A percentile compares a stretch with the other conserved stretches of the same genome.
phyloP scores from a whole-genome alignment of 2,797 vertebrate genomes.

The Etheostoma perlongum region DNA sequence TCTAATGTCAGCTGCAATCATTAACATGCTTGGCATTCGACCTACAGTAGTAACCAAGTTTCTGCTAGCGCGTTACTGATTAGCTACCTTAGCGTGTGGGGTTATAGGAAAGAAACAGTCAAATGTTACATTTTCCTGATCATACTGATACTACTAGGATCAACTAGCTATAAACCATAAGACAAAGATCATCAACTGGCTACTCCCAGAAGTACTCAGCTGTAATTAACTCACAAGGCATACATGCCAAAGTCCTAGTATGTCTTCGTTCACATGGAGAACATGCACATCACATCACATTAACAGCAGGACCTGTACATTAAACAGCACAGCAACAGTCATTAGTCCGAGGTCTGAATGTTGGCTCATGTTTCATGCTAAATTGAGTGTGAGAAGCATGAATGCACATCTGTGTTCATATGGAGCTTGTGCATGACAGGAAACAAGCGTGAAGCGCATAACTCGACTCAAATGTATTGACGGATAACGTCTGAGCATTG shows the following conservation, averaged over 20 bases:
- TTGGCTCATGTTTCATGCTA: conserved; percentile 51
- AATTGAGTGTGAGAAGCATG: conserved; percentile 57
- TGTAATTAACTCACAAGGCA: conserved; percentile 44
- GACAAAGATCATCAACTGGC: neutral
- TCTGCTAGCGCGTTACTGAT: neutral
- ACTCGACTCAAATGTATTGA: conserved; percentile 30
- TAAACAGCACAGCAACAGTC: conserved; percentile 45
- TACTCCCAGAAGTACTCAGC: conserved; percentile 17
- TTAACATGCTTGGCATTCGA: neutral
- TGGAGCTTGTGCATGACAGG: conserved; percentile 32
- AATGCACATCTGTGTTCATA: conserved; percentile 62
- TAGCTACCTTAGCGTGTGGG: too few species aligned
- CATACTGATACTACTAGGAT: neutral
- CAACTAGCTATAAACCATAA: neutral
- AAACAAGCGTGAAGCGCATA: conserved; percentile 45
- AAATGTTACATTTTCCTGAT: neutral
- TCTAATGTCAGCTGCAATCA: neutral
- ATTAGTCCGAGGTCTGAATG: conserved; percentile 50
- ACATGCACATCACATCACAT: conserved; percentile 37
- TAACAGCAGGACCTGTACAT: conserved; percentile 44
- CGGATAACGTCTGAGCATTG: conserved; percentile 28
- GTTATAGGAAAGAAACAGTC: neutral
- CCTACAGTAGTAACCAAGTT: neutral
- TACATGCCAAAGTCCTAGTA: conserved; percentile 46
- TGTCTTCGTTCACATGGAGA: conserved; percentile 40